phyloP scores from a whole-genome alignment of 2,797 vertebrate genomes.

The Arnoldichthys spilopterus region DNA sequence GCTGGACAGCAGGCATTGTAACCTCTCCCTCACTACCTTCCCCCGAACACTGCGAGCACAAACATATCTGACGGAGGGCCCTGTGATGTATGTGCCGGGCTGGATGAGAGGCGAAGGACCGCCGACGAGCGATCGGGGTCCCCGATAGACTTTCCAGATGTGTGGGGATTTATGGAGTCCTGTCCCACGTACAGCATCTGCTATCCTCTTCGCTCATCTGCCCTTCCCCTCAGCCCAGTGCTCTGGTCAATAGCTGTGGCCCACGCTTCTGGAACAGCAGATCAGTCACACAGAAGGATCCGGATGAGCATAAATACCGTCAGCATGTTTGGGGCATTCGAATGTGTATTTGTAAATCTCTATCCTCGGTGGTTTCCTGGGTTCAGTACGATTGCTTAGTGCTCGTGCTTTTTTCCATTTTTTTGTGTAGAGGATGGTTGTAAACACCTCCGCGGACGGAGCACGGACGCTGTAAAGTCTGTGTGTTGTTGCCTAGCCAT shows the following conservation, averaged over 20 bases:
- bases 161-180: conserved; percentile 60
- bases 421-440: conserved; percentile 15
- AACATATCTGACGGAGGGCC: conserved; percentile 66
- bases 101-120: conserved; percentile 58
- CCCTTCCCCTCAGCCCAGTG: conserved; percentile 54
- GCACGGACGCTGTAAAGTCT: conserved; percentile 12
- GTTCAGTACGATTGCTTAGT: conserved; percentile 8
- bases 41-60: conserved; percentile 64
- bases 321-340: conserved; percentile 20
- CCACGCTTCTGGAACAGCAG: conserved; percentile 40
- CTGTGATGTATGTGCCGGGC: conserved; percentile 57
- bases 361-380: conserved; percentile 24
- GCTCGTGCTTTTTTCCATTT: conserved; percentile 2
- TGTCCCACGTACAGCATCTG: conserved; percentile 64
- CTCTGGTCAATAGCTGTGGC: conserved; percentile 42
- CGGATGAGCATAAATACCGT: conserved; percentile 36
- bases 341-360: conserved; percentile 19
- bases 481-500: conserved; percentile 7
- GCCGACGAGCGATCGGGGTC: conserved; percentile 58
- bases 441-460: conserved; percentile 36
- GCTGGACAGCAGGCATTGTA: conserved; percentile 58
- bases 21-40: conserved; percentile 46
- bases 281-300: conserved; percentile 44
- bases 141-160: conserved; percentile 72
- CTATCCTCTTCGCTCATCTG: conserved; percentile 62